Base-by-base conservation (phyloP, 2,113 vertebrate genomes). In the Coturnix japonica region DNA sequence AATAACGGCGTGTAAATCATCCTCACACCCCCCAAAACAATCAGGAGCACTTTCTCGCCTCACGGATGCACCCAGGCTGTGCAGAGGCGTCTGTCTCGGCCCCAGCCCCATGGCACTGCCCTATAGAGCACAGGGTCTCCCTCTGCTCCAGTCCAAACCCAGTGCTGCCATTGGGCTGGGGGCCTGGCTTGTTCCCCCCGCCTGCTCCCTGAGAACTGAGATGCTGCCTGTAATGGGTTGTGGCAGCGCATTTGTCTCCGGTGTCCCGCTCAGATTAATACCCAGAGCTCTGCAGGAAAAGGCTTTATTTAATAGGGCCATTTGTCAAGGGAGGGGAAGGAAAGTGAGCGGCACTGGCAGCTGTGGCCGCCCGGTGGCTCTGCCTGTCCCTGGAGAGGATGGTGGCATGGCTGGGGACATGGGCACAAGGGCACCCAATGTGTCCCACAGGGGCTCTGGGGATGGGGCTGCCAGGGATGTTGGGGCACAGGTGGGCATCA, bases 281-380 rank as follows among this genome's bases (percentile, higher is more conserved):
- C 64, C 69, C 75, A 0, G 22, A 81, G 78, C 90, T 82, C 47
- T 0, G 5, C 8, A 1, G 71, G 64, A 71, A 80, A 71, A 3
- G n/a, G 72, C 88, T 83, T 74, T 65, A 90, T 41, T 60, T 95
- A 95, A 95, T 74, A 46, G 78, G 39, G 26, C 75, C 75, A 83
- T 90, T 44, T 70, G 81, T 90, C 93, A 93, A 7, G n/a, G 86
- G 28, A 80, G 46, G 49, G 56, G 41, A 83, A n/a, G 67, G 86
- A 22, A 15, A 53, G 57, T 0, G 5, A 67, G 80, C 0, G 2
- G 76, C 0, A 2, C 35, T 8, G 3, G 30, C 3, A 25, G 26
- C 13, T 18, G 11, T 22, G 41, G 63, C 28, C 17, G 8, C 21
- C 41, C 30, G 19, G 21, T 18, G 28, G 44, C 74, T 47, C 43